Base-by-base conservation (phyloP, 2,797 vertebrate species). In the Microcaecilia unicolor region DNA sequence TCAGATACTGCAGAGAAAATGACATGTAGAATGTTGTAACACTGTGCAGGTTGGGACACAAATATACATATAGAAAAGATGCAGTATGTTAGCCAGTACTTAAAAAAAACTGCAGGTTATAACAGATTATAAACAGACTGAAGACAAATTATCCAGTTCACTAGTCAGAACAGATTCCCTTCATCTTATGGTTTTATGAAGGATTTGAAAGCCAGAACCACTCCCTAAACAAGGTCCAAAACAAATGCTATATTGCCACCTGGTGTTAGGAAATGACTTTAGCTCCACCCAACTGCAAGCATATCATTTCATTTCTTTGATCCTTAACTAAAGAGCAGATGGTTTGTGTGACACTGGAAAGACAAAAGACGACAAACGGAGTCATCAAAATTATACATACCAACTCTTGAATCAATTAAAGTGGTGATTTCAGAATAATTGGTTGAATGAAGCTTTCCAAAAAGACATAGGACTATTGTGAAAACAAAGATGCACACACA, bases 401-500 rank as follows among this genome's bases (percentile, higher is more conserved):
- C 49, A 29, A 28, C 24, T 33, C 31, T 33, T 36, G 32, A 41
- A 20, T 22, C 4, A 10, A 51, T 39, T 40, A 54, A 44, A 58
- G 54, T 28, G 44, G 40, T 8, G 33, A 39, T 52, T 46, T 13
- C 4, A 20, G 54, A 27, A 68, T 28, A 51, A 52, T 4, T 1
- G 34, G 15, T 15, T 1, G 3, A n/a, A 23, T 42, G 44, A 51
- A 54, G 61, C 60, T 65, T 61, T 52, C 23, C 29, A 22, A 20
- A 23, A 42, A 23, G 43, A 76, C 70, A 74, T 55, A 31, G 47
- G 40, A 36, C 41, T 46, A 44, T 53, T 61, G 64, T 72, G 61
- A 11, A 19, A 1, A 29, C 18, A 5, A 18, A 50, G 28, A 49
- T n/a, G 45, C 19, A 41, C 44, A 55, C 44, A 37, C 41, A 40